Evolutionary conservation across 2,113 vertebrate genomes (phyloP).

Genomic region (Microcebus tavaratra): DNA sequence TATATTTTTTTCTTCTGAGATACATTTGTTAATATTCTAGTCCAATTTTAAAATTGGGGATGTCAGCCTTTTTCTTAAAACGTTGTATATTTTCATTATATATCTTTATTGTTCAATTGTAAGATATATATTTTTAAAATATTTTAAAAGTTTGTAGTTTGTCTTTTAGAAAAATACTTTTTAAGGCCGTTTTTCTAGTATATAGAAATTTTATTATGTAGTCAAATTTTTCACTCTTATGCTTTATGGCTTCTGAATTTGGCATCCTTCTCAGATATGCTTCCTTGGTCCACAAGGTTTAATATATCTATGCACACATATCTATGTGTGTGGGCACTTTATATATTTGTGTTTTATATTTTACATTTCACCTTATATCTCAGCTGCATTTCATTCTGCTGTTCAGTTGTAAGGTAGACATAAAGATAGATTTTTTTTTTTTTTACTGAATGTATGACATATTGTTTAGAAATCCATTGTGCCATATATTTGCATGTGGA

Average conservation of each 20-base stretch:
- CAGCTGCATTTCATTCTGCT: background rate
- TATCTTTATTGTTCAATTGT: background rate
- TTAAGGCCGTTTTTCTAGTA: background rate
- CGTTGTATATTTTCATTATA: background rate
- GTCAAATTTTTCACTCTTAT: background rate
- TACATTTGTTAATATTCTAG: background rate
- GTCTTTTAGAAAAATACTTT: background rate
- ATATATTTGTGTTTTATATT: background rate
- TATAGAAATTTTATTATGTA: background rate
- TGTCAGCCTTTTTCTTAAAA: background rate
- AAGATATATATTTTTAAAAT: background rate
- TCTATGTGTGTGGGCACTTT: background rate
- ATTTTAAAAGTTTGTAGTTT: background rate
- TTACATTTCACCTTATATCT: background rate
- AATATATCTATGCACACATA: background rate
- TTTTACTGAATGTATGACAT: background rate
- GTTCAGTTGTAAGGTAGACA: background rate
- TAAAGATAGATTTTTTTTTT: background rate
- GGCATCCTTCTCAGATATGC: background rate
- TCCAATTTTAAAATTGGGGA: background rate
- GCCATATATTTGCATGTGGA: background rate
- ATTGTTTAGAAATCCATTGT: background rate
- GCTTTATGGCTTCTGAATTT: background rate
- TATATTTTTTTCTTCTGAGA: background rate
- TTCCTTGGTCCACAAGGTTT: background rate